phyloP scores from a whole-genome alignment of 2,888 invertebrate species.

The Tenthredo mesomela region DNA sequence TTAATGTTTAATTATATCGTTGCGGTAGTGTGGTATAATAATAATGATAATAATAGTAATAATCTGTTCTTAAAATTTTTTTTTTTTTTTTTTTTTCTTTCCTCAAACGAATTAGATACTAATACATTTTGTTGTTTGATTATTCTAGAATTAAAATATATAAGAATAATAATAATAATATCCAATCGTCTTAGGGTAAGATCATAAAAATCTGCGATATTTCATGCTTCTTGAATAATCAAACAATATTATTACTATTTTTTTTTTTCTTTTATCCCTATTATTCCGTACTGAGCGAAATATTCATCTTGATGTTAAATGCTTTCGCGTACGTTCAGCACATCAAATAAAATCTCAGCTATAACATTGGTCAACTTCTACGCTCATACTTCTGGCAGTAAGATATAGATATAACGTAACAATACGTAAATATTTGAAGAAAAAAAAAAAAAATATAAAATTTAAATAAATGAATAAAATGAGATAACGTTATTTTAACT shows the following conservation, averaged over 20 bases:
- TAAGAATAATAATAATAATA: not conserved
- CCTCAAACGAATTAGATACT: not conserved
- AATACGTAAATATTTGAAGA: not conserved
- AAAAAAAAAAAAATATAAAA: not conserved
- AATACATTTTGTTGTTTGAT: not conserved
- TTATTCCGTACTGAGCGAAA: not conserved
- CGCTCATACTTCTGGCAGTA: not conserved
- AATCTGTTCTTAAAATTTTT: not conserved
- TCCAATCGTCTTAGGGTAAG: not conserved
- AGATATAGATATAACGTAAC: not conserved
- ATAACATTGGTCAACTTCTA: not conserved
- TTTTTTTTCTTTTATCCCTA: no score
- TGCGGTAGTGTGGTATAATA: conserved; percentile 54
- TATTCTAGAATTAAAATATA: not conserved
- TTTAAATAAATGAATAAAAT: not conserved
- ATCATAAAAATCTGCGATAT: not conserved
- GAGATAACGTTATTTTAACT: not conserved
- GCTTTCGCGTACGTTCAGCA: not conserved
- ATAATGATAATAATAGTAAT: conserved; percentile 42
- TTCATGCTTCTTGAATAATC: not conserved
- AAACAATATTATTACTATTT: not conserved
- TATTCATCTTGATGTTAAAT: not conserved
- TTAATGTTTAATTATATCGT: conserved; percentile 62
- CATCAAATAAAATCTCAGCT: not conserved
- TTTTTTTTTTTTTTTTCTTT: not conserved